Evolutionary conservation across 2,888 invertebrate species (phyloP).

Genomic region (Fissipunctia ypsillon): DNA sequence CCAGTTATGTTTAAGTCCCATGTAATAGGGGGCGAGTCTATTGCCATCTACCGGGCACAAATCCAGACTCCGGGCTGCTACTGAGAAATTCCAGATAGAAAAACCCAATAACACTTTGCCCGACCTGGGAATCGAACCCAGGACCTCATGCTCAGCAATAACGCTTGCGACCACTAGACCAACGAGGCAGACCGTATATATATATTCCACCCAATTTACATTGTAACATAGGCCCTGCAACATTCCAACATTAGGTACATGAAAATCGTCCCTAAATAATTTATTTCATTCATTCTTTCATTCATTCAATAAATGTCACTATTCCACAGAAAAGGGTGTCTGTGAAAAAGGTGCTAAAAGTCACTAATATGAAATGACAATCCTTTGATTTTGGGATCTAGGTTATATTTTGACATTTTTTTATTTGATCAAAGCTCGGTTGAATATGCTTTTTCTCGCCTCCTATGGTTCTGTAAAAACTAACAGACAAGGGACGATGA

Average conservation of each 20-base stretch:
- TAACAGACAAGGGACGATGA: not conserved
- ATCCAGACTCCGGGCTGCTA: no score
- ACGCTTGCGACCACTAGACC: no score
- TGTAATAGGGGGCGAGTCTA: no score
- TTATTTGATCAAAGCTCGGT: not conserved
- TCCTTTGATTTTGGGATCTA: conserved; percentile 24
- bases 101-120: no score
- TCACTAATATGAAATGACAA: conserved; percentile 24
- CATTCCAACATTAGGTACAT: conserved; percentile 10
- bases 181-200: no score
- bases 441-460: not conserved
- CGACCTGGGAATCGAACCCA: no score
- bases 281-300: conserved; percentile 39
- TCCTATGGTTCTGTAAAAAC: not conserved
- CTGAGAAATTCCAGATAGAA: no score
- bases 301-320: conserved; percentile 67
- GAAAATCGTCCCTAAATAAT: conserved; percentile 51
- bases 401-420: not conserved
- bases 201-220: not conserved
- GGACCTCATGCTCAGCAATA: no score
- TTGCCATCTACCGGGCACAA: no score
- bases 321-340: conserved; percentile 57
- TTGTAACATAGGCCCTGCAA: not conserved
- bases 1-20: no score
- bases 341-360: conserved; percentile 45